These are phyloP conservation scores for Phengaris arion DNA, from an alignment of 2,888 invertebrate species.

Conservation along the genomic window DNA sequence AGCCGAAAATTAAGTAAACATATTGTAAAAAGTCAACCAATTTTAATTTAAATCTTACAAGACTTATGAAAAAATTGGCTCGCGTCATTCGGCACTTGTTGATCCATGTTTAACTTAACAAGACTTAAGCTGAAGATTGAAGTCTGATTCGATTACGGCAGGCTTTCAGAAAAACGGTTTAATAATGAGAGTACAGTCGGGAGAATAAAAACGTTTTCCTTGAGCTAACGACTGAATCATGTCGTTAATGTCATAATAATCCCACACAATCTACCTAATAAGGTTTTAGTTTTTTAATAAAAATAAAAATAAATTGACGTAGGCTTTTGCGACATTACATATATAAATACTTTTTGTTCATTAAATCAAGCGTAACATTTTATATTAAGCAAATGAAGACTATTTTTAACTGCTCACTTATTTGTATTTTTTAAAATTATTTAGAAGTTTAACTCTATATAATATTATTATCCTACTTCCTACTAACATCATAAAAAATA, in stretches of 20 bases:
- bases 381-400: too few species aligned
- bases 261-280: not conserved
- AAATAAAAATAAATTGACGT: too few species aligned
- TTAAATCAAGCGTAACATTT: too few species aligned
- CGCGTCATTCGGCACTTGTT: slow-evolving; percentile 40
- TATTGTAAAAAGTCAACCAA: not conserved
- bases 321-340: too few species aligned
- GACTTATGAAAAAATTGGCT: not conserved
- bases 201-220: slow-evolving; percentile 25
- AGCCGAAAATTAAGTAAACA: too few species aligned
- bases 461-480: too few species aligned
- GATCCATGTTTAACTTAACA: slow-evolving; percentile 33
- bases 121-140: slow-evolving; percentile 45
- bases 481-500: too few species aligned
- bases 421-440: too few species aligned
- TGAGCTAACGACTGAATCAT: slow-evolving; percentile 26
- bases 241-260: slow-evolving; percentile 16
- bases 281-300: not conserved
- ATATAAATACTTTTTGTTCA: too few species aligned
- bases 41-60: not conserved
- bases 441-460: not conserved
- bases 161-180: slow-evolving; percentile 27
- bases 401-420: too few species aligned
- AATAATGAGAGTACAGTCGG: slow-evolving; percentile 28
- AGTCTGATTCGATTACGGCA: slow-evolving; percentile 45